phyloP scores from a whole-genome alignment of 2,888 invertebrate species.

The Agrochola lychnidis region DNA sequence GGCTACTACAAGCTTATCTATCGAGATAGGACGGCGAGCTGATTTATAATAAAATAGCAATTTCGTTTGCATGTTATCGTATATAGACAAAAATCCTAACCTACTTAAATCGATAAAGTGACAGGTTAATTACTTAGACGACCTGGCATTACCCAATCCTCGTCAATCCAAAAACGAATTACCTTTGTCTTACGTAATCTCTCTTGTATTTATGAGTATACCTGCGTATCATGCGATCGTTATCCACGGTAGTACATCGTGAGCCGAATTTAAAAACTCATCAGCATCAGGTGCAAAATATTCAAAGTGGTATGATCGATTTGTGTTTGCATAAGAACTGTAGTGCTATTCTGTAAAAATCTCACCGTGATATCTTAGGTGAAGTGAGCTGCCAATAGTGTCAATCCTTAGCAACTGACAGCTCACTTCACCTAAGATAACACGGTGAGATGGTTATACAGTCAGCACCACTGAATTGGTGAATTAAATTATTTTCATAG shows the following conservation, averaged over 20 bases:
- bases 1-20: neutral
- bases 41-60: neutral
- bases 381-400: too few relatives aligned
- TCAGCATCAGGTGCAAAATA: neutral
- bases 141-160: neutral
- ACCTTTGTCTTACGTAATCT: neutral
- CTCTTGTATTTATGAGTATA: neutral
- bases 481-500: too few relatives aligned
- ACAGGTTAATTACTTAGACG: neutral
- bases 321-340: conserved; percentile 1
- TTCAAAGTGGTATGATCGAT: neutral
- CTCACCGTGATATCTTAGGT: too few relatives aligned
- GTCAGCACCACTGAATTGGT: too few relatives aligned
- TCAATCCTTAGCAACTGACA: too few relatives aligned
- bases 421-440: too few relatives aligned
- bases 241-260: too few relatives aligned
- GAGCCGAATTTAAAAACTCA: neutral
- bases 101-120: neutral
- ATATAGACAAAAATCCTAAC: neutral
- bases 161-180: neutral
- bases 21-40: neutral
- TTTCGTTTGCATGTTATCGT: neutral
- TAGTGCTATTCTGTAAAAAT: too few relatives aligned
- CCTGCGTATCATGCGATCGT: neutral
- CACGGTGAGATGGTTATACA: too few relatives aligned